These are phyloP conservation scores for Formica selysi DNA, from an alignment of 1,140 invertebrate species.

Conservation along the genomic window DNA sequence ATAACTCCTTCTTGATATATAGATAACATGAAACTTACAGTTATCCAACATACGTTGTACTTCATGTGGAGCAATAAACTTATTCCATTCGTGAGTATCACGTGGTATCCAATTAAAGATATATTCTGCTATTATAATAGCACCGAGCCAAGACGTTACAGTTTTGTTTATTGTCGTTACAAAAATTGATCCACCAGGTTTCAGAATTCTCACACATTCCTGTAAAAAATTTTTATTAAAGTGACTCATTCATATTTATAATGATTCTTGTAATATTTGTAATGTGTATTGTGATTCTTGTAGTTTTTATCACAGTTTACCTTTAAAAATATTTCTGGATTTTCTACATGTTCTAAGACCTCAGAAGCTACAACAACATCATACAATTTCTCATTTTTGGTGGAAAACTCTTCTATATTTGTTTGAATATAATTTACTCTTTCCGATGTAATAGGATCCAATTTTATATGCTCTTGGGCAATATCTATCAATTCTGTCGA, in stretches of 20 bases:
- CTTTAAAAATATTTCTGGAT: constrained; percentile 92
- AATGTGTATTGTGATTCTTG: too few species aligned
- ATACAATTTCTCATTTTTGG: constrained; percentile 87
- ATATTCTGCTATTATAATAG: constrained; percentile 93
- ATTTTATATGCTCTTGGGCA: constrained; percentile 88
- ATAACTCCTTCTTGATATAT: background rate
- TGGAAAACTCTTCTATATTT: constrained; percentile 87
- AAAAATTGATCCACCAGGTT: constrained; percentile 96
- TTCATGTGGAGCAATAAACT: constrained; percentile 94
- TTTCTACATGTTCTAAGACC: constrained; percentile 96
- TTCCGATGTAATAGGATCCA: constrained; percentile 81
- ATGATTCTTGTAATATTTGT: background rate
- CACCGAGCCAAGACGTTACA: constrained; percentile 89
- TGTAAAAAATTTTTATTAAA: constrained; percentile 63
- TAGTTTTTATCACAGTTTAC: constrained; percentile 64
- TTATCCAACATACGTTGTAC: constrained; percentile 90
- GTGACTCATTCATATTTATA: background rate
- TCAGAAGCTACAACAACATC: constrained; percentile 96
- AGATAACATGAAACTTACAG: constrained; percentile 86
- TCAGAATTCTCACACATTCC: constrained; percentile 90
- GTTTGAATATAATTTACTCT: constrained; percentile 78
- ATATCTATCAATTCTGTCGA: constrained; percentile 89
- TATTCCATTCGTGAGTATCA: constrained; percentile 96
- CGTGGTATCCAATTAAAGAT: constrained; percentile 90
- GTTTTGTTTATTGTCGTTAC: constrained; percentile 97